Base-by-base conservation (phyloP, 2,888 invertebrate genomes). In the Drosophila melanosoma region DNA sequence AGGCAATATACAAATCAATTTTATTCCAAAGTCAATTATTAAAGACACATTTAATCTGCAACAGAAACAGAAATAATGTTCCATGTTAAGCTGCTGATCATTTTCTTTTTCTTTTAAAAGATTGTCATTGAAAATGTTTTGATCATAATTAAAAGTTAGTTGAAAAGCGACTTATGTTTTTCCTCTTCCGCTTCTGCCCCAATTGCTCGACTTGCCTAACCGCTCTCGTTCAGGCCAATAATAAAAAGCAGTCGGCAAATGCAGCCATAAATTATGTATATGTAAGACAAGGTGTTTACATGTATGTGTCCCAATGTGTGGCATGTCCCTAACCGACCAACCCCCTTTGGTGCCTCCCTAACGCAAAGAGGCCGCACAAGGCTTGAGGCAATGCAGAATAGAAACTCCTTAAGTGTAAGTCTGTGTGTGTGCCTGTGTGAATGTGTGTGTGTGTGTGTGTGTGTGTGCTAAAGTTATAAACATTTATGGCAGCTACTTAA, bases 401-500 rank as follows among this genome's bases (percentile, higher is more conserved):
- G 88, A 80, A 85, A 76, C 67, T 60, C 65, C 20, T n/a, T 48
- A 29, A 17, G 32, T 59, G 15, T 45, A 23, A 15, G 51, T 12
- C 29, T 7, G 29, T 42, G 36, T 52, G 56, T 57, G 32, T 57
- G 32, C 60, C 52, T 63, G 61, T 69, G 72, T 54, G 45, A 23
- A 15, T 48, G 35, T 51, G 45, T 48, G 40, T n/a, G n/a, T 7
- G 29, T 42, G 36, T 52, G 26, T 32, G 29, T 64, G 36, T 63
- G 52, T 66, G 60, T 68, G 73, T 57, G 61, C 69, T 67, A 74
- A 90, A 88, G 86, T 86, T 90, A 86, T 86, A 88, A 86, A 86
- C 90, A 89, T 86, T 86, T 90, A 86, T 86, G 90, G 86, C 90
- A 89, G 86, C 89, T 86, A 86, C 86, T 86, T 90, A 86, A 86